Evolutionary conservation across 2,113 vertebrate species (phyloP).

Genomic region (Crotalus tigris): DNA sequence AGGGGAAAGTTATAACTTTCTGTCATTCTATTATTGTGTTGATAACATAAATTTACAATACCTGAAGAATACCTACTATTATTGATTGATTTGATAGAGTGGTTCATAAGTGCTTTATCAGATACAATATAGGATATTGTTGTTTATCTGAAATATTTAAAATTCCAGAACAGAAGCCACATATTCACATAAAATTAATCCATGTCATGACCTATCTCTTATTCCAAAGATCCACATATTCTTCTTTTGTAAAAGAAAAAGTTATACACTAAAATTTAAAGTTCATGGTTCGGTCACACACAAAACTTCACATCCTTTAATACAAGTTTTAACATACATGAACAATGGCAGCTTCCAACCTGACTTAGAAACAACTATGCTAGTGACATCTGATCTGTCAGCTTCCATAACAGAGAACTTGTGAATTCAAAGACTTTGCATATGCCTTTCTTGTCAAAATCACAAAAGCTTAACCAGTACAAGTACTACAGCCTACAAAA

Average conservation of each 20-base stretch:
- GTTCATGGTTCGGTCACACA: slow-evolving; percentile 47
- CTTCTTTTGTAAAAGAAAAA: slow-evolving; percentile 30
- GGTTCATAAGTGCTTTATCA: neutral
- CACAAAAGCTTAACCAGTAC: slow-evolving; percentile 38
- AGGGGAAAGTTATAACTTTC: neutral
- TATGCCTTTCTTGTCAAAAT: slow-evolving; percentile 23
- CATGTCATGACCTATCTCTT: slow-evolving; percentile 16
- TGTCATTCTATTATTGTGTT: neutral
- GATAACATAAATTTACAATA: neutral
- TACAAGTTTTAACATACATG: slow-evolving; percentile 44
- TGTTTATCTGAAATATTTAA: neutral
- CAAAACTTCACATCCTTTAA: slow-evolving; percentile 51
- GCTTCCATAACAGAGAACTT: slow-evolving; percentile 27
- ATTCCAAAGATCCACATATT: slow-evolving; percentile 34
- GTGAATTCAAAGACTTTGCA: slow-evolving; percentile 43
- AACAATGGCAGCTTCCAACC: slow-evolving; percentile 49
- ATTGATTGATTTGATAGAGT: neutral
- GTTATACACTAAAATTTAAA: slow-evolving; percentile 34
- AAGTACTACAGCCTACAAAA: slow-evolving; percentile 30
- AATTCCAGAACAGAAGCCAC: neutral
- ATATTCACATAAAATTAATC: neutral
- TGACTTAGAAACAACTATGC: slow-evolving; percentile 42
- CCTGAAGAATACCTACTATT: neutral
- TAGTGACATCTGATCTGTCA: slow-evolving; percentile 43
- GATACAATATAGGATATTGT: neutral